These are phyloP conservation scores for Dynastes tityus DNA, from an alignment of 2,888 invertebrate genomes.

Conservation along the genomic window DNA sequence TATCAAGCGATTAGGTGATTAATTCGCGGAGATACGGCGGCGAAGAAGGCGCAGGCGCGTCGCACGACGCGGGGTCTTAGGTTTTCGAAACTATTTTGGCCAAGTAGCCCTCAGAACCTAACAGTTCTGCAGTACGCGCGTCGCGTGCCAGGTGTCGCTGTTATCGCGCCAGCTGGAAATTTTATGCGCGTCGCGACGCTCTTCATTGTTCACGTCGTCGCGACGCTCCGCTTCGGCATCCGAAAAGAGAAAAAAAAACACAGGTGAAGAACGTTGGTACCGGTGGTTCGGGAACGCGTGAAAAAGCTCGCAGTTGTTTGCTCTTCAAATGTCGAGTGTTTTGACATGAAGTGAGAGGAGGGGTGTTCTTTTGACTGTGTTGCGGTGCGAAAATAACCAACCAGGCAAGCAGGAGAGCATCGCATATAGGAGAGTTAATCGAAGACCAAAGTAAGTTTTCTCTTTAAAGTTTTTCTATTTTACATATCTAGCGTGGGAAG, in stretches of 20 bases:
- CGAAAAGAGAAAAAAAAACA: constrained; percentile 8
- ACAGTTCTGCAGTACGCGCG: constrained; percentile 42
- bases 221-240: constrained; percentile 24
- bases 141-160: constrained; percentile 40
- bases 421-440: constrained; percentile 16
- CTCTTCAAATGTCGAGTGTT: constrained; percentile 35
- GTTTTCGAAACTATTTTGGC: constrained; percentile 38
- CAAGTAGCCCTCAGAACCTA: constrained; percentile 28
- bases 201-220: constrained; percentile 40
- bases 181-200: constrained; percentile 33
- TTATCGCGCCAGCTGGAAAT: constrained; percentile 7
- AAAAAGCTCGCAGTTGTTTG: constrained; percentile 29
- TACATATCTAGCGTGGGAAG: background rate
- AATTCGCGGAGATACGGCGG: constrained; percentile 27
- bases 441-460: constrained; percentile 41
- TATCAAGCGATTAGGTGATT: constrained; percentile 46
- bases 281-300: constrained; percentile 19
- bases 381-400: background rate
- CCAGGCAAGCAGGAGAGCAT: constrained; percentile 37
- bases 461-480: constrained; percentile 25
- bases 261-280: background rate
- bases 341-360: constrained; percentile 29
- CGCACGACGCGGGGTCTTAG: constrained; percentile 30
- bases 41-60: constrained; percentile 21
- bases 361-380: constrained; percentile 30